Evolutionary conservation across 2,888 invertebrate species (phyloP), one percentile per base, ranked within the genome.

Genomic region (Eugnorisma glareosa): DNA sequence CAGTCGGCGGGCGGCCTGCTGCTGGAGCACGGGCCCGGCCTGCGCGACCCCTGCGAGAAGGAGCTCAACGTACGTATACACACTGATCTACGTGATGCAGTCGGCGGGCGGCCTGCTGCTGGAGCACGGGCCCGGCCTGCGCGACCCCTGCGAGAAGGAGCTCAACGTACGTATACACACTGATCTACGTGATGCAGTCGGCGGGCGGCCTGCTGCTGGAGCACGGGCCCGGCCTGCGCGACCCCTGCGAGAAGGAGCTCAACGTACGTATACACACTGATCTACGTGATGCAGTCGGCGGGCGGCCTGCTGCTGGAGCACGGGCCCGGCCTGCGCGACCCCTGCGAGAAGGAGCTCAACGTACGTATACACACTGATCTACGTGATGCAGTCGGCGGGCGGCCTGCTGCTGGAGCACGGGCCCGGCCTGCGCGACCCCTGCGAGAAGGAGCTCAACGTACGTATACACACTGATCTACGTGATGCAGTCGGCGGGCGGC

Each of bases 41-140:
- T 99, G 80, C 97, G 98, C 57, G 99, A 99, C 97, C 99, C 99
- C 10, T 99, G 99, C 95, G 99, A 99, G 97, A 99, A 99, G 95
- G 99, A 99, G 71, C 98, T 98, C 1, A 97, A 95, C 75, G 96
- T 97, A 21, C 67, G 94, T 93, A 45, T 45, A 5, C 45, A 45
- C 45, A 15, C 18, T 5, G 18, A 5, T n/a, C n/a, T n/a, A n/a
- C 40, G 45, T 45, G 18, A 18, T 18, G 45, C 18, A 40, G 40
- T 1, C 40, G 40, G 40, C 40, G 40, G 40, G 40, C 40, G 40
- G 40, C 40, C 40, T 40, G 40, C 40, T 40, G 40, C 97, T 99
- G 79, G 98, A 98, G 77, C 98, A 98, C 92, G 99, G 99, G 67
- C 99, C 99, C 80, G 99, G 99, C 81, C 97, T 99, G 80, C 97